These are phyloP conservation scores for Hassar affinis DNA, from an alignment of 2,113 vertebrate species.

Conservation along the genomic window DNA sequence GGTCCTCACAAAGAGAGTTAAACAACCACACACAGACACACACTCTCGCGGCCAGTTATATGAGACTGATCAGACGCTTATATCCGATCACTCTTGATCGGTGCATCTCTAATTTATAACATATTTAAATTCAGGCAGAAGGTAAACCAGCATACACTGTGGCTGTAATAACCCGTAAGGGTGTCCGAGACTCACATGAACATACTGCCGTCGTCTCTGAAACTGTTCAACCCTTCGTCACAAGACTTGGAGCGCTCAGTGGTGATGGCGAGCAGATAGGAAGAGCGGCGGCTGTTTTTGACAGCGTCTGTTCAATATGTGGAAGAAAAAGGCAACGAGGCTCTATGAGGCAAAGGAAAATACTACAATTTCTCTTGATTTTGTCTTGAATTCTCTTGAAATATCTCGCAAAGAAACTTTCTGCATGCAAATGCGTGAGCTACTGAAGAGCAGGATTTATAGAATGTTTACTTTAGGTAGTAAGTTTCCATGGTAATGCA, in stretches of 20 bases:
- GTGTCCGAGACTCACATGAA: conserved; percentile 69
- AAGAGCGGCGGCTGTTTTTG: conserved; percentile 86
- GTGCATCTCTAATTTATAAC: neutral
- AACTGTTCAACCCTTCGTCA: conserved; percentile 90
- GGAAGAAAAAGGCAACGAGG: conserved; percentile 10
- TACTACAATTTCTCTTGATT: no score
- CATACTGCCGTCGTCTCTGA: conserved; percentile 83
- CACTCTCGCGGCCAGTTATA: no score
- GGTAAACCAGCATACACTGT: neutral
- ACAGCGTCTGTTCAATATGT: conserved; percentile 77
- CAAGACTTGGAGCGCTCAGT: conserved; percentile 94
- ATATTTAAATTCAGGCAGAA: neutral
- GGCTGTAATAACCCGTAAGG: neutral
- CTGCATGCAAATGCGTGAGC: no score
- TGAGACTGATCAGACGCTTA: no score
- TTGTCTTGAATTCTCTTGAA: no score
- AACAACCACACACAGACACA: no score
- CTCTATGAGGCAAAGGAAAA: neutral
- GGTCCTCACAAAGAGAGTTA: no score
- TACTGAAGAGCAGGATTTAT: no score
- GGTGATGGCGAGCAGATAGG: conserved; percentile 91
- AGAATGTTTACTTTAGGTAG: no score
- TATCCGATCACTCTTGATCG: no score
- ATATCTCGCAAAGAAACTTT: no score
- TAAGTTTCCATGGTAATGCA: no score